A percentile compares a stretch with the other conserved stretches of the same genome.
Conservation (phyloP, 2,888 invertebrate species). For the Schizotus pectinicornis region DNA sequence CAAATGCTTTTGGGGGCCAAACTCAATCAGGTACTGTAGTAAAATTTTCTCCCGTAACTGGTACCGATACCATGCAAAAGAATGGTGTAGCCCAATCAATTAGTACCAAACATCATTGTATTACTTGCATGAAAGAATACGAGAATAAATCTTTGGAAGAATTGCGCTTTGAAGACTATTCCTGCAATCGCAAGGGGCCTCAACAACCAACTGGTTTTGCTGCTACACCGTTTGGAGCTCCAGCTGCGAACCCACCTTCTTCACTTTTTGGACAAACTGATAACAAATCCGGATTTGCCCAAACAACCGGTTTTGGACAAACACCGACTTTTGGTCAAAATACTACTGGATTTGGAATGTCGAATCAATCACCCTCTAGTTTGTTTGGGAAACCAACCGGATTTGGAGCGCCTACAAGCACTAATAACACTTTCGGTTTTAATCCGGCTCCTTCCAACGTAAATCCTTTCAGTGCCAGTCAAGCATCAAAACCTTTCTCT, state of each 20-base stretch:
- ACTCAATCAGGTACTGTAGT: conserved; percentile 71
- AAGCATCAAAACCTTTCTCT: conserved; percentile 61
- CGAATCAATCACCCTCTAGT: conserved; percentile 40
- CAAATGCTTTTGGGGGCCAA: conserved; percentile 52
- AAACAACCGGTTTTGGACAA: conserved; percentile 61
- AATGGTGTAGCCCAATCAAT: conserved; percentile 84
- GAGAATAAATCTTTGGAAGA: conserved; percentile 95
- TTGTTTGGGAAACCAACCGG: conserved; percentile 51
- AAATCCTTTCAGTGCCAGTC: conserved; percentile 52
- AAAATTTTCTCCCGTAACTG: conserved; percentile 86
- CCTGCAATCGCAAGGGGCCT: conserved; percentile 78
- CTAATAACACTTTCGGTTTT: conserved; percentile 57
- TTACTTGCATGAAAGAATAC: conserved; percentile 99
- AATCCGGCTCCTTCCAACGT: conserved; percentile 56
- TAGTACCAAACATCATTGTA: conserved; percentile 93
- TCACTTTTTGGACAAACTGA: conserved; percentile 37
- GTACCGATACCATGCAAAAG: conserved; percentile 91
- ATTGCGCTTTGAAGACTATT: conserved; percentile 91
- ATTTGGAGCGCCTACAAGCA: conserved; percentile 47
- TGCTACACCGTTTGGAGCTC: conserved; percentile 60
- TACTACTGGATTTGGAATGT: conserved; percentile 60
- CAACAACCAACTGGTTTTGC: conserved; percentile 54
- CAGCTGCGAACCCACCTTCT: conserved; percentile 56
- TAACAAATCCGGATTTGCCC: conserved; percentile 42
- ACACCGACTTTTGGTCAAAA: conserved; percentile 72